A percentile compares a stretch with the other conserved stretches of the same genome.
Conservation (phyloP, 2,113 vertebrate species). For the Xerus inauris region DNA sequence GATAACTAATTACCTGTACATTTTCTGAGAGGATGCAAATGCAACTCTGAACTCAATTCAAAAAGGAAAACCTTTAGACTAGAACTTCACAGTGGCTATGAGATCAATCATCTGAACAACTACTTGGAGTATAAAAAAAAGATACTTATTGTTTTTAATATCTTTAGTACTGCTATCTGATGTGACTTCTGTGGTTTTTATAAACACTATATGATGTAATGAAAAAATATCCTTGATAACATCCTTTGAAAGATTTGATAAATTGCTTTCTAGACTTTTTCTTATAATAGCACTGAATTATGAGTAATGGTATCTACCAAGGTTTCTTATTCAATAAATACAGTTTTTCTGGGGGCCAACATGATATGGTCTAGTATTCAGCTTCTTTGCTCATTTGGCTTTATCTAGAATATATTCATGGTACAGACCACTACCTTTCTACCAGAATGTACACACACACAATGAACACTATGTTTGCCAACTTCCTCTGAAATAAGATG, state of each 20-base stretch:
- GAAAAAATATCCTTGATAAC: not conserved
- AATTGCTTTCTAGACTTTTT: not conserved
- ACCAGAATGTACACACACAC: not conserved
- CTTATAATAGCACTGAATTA: conserved; percentile 11
- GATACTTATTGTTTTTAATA: not conserved
- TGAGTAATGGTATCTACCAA: not conserved
- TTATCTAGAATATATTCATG: conserved; percentile 25
- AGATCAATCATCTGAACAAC: not conserved
- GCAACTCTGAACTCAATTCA: not conserved
- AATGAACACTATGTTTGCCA: not conserved
- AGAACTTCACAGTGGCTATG: not conserved
- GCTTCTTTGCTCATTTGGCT: not conserved
- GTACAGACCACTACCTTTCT: conserved; percentile 30
- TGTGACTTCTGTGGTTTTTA: not conserved
- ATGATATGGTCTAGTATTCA: not conserved
- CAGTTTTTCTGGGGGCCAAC: not conserved
- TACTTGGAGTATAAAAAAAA: not conserved
- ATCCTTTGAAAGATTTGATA: conserved; percentile 24
- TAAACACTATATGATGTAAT: not conserved
- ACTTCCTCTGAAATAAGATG: conserved; percentile 16
- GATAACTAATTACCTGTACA: not conserved
- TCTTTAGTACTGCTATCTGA: not conserved
- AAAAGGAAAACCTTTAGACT: not conserved
- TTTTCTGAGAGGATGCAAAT: not conserved
- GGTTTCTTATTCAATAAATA: conserved; percentile 38